phyloP scores from a whole-genome alignment of 2,797 vertebrate genomes.

The Ptychadena robeensis region DNA sequence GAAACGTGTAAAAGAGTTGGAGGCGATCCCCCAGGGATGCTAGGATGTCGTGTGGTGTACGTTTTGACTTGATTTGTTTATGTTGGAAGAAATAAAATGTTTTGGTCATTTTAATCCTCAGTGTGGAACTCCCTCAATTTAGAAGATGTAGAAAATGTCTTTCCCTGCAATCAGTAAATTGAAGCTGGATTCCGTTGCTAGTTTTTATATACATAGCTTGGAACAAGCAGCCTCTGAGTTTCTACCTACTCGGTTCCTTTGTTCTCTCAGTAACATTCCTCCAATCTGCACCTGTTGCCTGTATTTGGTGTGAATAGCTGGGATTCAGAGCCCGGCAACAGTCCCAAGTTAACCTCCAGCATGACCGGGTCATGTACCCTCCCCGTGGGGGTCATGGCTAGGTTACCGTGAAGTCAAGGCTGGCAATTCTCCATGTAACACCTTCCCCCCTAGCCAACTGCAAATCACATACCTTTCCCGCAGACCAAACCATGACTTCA shows the following conservation, averaged over 20 bases:
- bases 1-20: too few relatives aligned
- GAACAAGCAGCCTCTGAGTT: constrained; percentile 63
- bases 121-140: too few relatives aligned
- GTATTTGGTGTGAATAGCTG: constrained; percentile 71
- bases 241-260: constrained; percentile 63
- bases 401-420: constrained; percentile 84
- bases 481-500: constrained; percentile 56
- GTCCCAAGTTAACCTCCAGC: constrained; percentile 70
- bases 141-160: neutral
- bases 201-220: neutral
- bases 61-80: too few relatives aligned
- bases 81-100: too few relatives aligned
- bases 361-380: constrained; percentile 77
- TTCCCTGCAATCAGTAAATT: neutral
- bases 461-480: constrained; percentile 59
- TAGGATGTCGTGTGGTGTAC: too few relatives aligned
- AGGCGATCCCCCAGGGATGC: too few relatives aligned
- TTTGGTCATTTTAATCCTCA: too few relatives aligned
- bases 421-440: constrained; percentile 70
- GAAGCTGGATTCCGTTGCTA: constrained; percentile 12
- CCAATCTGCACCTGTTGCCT: constrained; percentile 79
- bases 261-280: constrained; percentile 63
- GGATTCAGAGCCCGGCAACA: constrained; percentile 70
- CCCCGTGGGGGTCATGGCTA: constrained; percentile 78
- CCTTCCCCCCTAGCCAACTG: constrained; percentile 64